These are phyloP conservation scores for Drosophila albomicans DNA, from an alignment of 1,140 invertebrate genomes.

Conservation along the genomic window DNA sequence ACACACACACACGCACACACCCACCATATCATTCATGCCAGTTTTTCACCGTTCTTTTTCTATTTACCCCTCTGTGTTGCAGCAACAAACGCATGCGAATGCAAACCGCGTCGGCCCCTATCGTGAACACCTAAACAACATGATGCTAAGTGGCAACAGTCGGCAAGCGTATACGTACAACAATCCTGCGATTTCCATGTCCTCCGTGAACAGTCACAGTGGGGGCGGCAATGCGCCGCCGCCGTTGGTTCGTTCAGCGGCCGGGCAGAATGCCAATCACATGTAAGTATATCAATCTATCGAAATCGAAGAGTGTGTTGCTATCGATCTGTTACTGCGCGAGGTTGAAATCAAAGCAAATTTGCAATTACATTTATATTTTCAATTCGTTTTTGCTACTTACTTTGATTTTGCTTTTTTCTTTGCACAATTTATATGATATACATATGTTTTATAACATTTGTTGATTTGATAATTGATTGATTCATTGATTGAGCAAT, in stretches of 20 bases:
- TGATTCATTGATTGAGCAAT: constrained; percentile 20
- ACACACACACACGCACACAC: no score
- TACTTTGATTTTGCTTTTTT: constrained; percentile 52
- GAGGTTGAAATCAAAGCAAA: constrained; percentile 41
- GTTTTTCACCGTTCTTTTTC: constrained; percentile 27
- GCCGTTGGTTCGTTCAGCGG: constrained; percentile 77
- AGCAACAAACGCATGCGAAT: constrained; percentile 76
- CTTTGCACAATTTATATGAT: constrained; percentile 6
- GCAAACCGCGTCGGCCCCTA: constrained; percentile 71
- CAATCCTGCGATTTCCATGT: constrained; percentile 83
- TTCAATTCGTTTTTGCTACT: constrained; percentile 58
- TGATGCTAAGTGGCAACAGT: constrained; percentile 73
- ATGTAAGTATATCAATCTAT: constrained; percentile 65
- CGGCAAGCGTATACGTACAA: constrained; percentile 79
- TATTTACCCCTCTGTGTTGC: neutral
- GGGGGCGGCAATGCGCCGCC: constrained; percentile 76
- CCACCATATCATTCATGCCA: no score
- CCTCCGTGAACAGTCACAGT: constrained; percentile 77
- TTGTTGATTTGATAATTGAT: constrained; percentile 20
- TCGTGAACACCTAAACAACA: constrained; percentile 78
- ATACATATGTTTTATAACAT: constrained; percentile 15
- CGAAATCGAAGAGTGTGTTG: constrained; percentile 35
- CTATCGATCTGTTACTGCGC: constrained; percentile 43
- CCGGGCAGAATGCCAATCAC: constrained; percentile 77
- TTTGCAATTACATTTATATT: constrained; percentile 38